These are phyloP conservation scores for Berghia stephanieae DNA, from an alignment of 1,140 invertebrate genomes.

Conservation along the genomic window DNA sequence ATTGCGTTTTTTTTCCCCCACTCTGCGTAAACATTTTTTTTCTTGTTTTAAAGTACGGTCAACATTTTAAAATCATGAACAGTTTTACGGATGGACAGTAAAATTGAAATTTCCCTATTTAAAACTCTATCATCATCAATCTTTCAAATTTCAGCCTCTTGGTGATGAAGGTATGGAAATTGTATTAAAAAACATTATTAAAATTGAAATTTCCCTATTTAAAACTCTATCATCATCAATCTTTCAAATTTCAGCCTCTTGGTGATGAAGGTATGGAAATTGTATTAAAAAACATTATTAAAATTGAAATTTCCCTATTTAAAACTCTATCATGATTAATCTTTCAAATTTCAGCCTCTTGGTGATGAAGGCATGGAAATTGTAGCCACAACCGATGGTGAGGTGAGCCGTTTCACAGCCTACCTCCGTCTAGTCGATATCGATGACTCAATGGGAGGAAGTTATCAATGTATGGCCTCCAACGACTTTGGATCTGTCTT, in stretches of 20 bases:
- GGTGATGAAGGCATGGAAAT: conserved; percentile 23
- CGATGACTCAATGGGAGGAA: conserved; percentile 80
- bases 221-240: not conserved
- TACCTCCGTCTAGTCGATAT: conserved; percentile 78
- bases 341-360: not conserved
- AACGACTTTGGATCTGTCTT: conserved; percentile 91
- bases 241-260: not conserved
- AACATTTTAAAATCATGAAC: too few species aligned
- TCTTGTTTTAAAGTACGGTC: too few species aligned
- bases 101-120: too few species aligned
- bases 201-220: too few species aligned
- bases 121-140: not conserved
- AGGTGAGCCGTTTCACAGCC: conserved; percentile 70
- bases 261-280: not conserved
- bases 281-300: too few species aligned
- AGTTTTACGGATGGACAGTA: too few species aligned
- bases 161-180: not conserved
- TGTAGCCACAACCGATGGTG: conserved; percentile 48
- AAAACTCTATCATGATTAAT: not conserved
- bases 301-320: too few species aligned
- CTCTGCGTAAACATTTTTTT: too few species aligned
- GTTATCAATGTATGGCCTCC: conserved; percentile 91
- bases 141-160: not conserved
- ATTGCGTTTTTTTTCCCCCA: too few species aligned
- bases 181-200: too few species aligned